Evolutionary conservation across 2,888 invertebrate species (phyloP), one percentile per base, ranked within the genome.

Genomic region (Belgica antarctica): DNA sequence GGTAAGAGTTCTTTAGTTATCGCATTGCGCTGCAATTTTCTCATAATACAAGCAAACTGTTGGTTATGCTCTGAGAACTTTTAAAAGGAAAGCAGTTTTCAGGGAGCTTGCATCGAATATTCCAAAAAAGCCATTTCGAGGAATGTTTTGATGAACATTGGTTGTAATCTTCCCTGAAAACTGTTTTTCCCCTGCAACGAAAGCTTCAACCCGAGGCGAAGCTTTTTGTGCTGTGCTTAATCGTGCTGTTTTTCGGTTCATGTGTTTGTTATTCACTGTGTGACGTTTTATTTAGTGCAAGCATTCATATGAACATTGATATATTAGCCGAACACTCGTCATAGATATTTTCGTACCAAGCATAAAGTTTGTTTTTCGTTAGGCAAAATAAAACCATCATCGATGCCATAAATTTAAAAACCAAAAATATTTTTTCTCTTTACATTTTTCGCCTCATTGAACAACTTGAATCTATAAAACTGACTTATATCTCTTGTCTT

Each of bases 391-490:
- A 41, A 10, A 41, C 3, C n/a, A n/a, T 41, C 41, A 41, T 41
- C 41, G 15, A 12, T n/a, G 41, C 41, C 12, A 41, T 41, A 41
- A 41, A 41, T 41, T 41, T 2, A n/a, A n/a, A n/a, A n/a, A n/a
- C n/a, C 41, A 41, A 41, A 41, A 10, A 5, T 10, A n/a, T 41
- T 41, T 41, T 41, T n/a, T n/a, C n/a, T 41, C 41, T 41, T 41
- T 41, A n/a, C 41, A 31, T 31, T 31, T 31, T 10, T 31, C 31
- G 31, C 15, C 15, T 41, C 41, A 41, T 10, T 41, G 41, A 41
- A 41, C n/a, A n/a, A 41, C 41, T 41, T 41, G 41, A 41, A 41
- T 41, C n/a, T n/a, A n/a, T n/a, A n/a, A n/a, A n/a, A 41, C 15
- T 41, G 15, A 31, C 12, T n/a, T 41, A 41, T n/a, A 41, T 41